A percentile compares a stretch with the other conserved stretches of the same genome.
phyloP scores from a whole-genome alignment of 2,113 vertebrate species.

The Tretioscincus oriximinensis region DNA sequence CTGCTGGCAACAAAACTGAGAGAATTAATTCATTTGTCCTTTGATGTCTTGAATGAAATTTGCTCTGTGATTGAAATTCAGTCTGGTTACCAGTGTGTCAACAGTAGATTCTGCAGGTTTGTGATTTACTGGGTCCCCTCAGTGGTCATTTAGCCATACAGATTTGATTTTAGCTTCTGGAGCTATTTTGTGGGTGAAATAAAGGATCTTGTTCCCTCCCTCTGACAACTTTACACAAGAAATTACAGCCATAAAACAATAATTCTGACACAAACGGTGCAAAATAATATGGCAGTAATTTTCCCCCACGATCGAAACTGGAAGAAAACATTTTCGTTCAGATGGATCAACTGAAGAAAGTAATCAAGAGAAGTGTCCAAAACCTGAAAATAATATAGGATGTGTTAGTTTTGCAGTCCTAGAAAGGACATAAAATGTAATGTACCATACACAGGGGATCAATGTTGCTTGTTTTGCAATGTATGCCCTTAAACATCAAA shows the following conservation, averaged over 20 bases:
- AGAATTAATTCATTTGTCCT: neutral
- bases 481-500: conserved; percentile 14
- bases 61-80: neutral
- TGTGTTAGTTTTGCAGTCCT: conserved; percentile 40
- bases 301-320: conserved; percentile 47
- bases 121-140: neutral
- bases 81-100: neutral
- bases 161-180: neutral
- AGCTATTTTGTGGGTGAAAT: conserved; percentile 16
- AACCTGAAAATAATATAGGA: conserved; percentile 58
- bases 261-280: neutral
- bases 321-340: conserved; percentile 53
- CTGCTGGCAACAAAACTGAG: too few relatives aligned
- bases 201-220: conserved; percentile 16
- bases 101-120: neutral
- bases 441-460: conserved; percentile 26
- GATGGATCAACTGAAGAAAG: conserved; percentile 58
- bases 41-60: neutral
- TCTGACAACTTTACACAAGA: conserved; percentile 36
- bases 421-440: conserved; percentile 41
- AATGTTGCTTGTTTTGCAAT: conserved; percentile 1
- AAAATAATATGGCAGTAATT: conserved; percentile 34
- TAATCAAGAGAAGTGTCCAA: conserved; percentile 48
- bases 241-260: conserved; percentile 36
- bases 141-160: neutral